Evolutionary conservation across 1,140 invertebrate genomes (phyloP).

Genomic region (Drosophila littoralis): DNA sequence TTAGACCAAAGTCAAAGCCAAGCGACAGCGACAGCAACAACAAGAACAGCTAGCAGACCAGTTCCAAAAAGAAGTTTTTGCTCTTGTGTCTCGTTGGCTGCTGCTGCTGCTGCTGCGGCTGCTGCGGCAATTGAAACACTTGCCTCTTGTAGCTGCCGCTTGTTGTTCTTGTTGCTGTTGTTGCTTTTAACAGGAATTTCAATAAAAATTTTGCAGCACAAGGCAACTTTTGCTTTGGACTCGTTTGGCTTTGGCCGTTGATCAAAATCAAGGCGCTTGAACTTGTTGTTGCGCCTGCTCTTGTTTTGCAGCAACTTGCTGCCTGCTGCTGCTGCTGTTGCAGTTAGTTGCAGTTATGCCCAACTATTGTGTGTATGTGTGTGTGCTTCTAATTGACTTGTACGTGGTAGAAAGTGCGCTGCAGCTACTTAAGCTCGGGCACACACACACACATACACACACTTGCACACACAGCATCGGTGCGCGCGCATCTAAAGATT

Average conservation of each 20-base stretch:
- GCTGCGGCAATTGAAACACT: slow-evolving; percentile 78
- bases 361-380: slow-evolving; percentile 58
- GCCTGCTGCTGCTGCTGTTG: slow-evolving; percentile 39
- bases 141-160: slow-evolving; percentile 48
- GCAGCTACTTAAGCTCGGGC: slow-evolving; percentile 50
- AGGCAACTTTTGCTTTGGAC: slow-evolving; percentile 73
- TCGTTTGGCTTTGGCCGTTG: slow-evolving; percentile 79
- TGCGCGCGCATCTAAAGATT: slow-evolving; percentile 60
- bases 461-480: slow-evolving; percentile 7
- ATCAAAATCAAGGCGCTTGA: slow-evolving; percentile 74
- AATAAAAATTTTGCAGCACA: slow-evolving; percentile 77
- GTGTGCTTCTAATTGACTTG: slow-evolving; percentile 77
- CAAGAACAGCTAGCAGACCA: slow-evolving; percentile 59
- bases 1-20: slow-evolving; percentile 72
- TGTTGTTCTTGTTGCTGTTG: slow-evolving; percentile 45
- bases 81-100: slow-evolving; percentile 49
- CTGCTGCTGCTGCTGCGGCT: slow-evolving; percentile 13
- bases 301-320: slow-evolving; percentile 56
- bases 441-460: slow-evolving; percentile 36
- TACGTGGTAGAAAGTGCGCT: slow-evolving; percentile 72
- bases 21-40: slow-evolving; percentile 36
- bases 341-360: slow-evolving; percentile 80
- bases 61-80: slow-evolving; percentile 72
- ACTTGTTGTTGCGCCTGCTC: slow-evolving; percentile 67
- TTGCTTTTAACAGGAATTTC: slow-evolving; percentile 75